Evolutionary conservation across 2,797 vertebrate species (phyloP).

Genomic region (Squalus acanthias): DNA sequence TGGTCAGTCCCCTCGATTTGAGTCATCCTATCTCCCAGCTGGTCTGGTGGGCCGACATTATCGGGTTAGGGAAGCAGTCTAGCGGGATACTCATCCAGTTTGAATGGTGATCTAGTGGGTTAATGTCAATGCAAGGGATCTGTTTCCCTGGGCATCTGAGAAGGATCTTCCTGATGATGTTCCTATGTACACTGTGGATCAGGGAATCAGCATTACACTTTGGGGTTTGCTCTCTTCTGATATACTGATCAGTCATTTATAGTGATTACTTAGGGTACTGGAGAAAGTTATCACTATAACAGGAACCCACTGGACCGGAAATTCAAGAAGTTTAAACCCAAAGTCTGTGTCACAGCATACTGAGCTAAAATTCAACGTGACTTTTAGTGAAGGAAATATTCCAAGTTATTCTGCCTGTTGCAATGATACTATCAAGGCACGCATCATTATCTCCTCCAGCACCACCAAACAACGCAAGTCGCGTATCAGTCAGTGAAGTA

Average conservation of each 20-base stretch:
- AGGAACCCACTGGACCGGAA: neutral
- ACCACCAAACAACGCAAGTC: neutral
- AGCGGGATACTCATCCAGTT: neutral
- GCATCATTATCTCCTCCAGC: neutral
- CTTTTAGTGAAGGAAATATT: neutral
- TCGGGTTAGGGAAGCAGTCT: neutral
- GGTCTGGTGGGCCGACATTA: neutral
- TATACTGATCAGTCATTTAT: neutral
- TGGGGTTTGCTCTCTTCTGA: neutral
- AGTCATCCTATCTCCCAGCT: neutral
- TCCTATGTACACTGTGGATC: neutral
- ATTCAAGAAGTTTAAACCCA: neutral
- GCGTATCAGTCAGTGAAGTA: neutral
- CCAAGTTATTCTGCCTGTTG: neutral
- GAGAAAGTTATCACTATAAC: neutral
- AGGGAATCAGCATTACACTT: neutral
- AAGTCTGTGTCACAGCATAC: neutral
- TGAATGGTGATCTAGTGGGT: neutral
- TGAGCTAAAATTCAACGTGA: neutral
- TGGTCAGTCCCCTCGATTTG: neutral
- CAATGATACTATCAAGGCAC: neutral
- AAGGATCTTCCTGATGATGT: neutral
- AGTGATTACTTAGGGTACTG: neutral
- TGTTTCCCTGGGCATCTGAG: neutral
- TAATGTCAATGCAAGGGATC: no score